Evolutionary conservation across 2,113 vertebrate species (phyloP).

Genomic region (Arvicanthis niloticus): DNA sequence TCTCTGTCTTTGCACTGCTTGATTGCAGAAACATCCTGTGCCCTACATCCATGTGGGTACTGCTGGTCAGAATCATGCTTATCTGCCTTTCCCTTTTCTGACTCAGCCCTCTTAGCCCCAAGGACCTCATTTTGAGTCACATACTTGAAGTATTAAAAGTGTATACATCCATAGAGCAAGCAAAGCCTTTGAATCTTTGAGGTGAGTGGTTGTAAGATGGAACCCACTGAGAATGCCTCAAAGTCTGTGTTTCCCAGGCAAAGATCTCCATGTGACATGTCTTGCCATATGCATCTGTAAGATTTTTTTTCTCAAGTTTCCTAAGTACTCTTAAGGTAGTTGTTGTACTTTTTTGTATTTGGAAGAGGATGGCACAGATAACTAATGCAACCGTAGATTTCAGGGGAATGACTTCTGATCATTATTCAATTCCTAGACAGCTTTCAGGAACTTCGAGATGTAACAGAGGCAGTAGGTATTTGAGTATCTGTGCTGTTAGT

Average conservation of each 20-base stretch:
- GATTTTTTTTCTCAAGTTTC: conserved; percentile 36
- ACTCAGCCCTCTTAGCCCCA: not conserved
- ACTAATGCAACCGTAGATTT: not conserved
- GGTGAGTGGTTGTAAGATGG: not conserved
- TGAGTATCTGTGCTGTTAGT: not conserved
- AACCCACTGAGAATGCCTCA: not conserved
- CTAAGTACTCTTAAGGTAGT: not conserved
- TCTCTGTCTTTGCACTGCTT: not conserved
- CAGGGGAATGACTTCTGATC: not conserved
- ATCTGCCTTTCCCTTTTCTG: not conserved
- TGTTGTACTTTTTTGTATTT: not conserved
- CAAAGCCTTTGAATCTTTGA: not conserved
- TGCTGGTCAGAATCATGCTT: not conserved
- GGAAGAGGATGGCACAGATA: not conserved
- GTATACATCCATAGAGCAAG: not conserved
- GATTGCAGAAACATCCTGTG: not conserved
- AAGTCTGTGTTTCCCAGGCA: not conserved
- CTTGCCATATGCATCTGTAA: not conserved
- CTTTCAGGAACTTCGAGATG: not conserved
- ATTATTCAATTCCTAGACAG: not conserved
- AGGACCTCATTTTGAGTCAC: not conserved
- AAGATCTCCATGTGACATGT: not conserved
- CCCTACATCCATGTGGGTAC: not conserved
- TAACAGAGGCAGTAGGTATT: not conserved
- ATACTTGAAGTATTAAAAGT: not conserved